These are phyloP conservation scores for Elgaria multicarinata DNA, from an alignment of 2,113 vertebrate genomes.

Conservation along the genomic window DNA sequence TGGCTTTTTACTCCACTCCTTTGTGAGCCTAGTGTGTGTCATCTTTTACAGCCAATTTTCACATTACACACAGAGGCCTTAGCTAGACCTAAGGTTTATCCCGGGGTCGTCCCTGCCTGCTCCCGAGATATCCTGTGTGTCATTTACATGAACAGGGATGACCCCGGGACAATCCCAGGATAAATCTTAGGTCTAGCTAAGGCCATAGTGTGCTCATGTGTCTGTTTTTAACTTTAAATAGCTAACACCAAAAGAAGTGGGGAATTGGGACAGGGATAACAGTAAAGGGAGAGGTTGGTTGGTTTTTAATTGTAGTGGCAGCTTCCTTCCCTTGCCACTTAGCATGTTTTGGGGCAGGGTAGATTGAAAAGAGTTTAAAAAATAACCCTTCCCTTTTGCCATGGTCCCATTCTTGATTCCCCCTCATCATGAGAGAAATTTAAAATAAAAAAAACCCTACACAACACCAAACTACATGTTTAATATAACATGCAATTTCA, in stretches of 20 bases:
- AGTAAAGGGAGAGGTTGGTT: not conserved
- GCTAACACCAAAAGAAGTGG: not conserved
- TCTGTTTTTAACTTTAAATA: not conserved
- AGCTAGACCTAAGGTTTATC: too few relatives aligned
- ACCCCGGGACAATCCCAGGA: too few relatives aligned
- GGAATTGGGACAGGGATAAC: not conserved
- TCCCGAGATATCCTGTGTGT: too few relatives aligned
- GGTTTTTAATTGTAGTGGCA: not conserved
- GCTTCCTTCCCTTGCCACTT: not conserved
- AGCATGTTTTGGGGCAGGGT: not conserved
- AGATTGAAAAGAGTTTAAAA: not conserved
- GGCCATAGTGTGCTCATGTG: too few relatives aligned
- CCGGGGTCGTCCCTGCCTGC: too few relatives aligned
- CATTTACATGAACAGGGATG: too few relatives aligned
- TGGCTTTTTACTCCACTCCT: not conserved
- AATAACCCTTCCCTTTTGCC: not conserved
- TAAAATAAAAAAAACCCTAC: not conserved
- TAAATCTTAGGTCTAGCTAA: too few relatives aligned
- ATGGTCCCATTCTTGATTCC: not conserved
- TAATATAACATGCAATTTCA: not conserved
- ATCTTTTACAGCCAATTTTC: not conserved
- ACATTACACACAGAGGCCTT: too few relatives aligned
- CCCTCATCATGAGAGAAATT: not conserved
- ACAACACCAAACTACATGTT: not conserved
- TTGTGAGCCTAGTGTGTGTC: not conserved